Evolutionary conservation across 2,113 vertebrate species (phyloP), one percentile per base, ranked within the genome.

Genomic region (Atherinomorus stipes): DNA sequence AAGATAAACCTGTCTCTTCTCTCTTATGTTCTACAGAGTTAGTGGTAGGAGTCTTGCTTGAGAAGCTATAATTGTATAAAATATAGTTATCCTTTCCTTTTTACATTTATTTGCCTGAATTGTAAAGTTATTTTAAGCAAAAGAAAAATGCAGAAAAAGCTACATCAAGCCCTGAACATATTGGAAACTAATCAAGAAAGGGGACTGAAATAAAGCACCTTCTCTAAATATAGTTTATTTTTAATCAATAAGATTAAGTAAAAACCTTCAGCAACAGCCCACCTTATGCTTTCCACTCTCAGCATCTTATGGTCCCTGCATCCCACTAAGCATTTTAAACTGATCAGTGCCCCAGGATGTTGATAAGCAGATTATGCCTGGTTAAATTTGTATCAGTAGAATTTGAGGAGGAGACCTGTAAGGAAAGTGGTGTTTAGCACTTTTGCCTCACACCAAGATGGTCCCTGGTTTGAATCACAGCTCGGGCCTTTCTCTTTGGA

Each of bases 301-400:
- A 87, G 78, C 83, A 86, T 91, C 85, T 91, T 88, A 65, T 84
- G 73, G 74, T 80, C 87, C 87, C 92, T 93, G 91, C 81, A 85
- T 91, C 70, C 31, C 62, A 75, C 93, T 95, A 96, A 94, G 92
- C 79, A 91, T 90, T 94, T 84, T 84, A 88, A 85, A 90, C 88
- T 84, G 78, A 94, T 92, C 88, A 76, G 91, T 92, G 93, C 90
- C 89, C 83, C 85, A 72, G 85, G 92, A 92, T 86, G 90, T 81
- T 47, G 76, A 92, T 94, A 95, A 95, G 92, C 75, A 96, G 93
- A 94, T 95, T 95, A 96, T 89, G 42, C 68, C 90, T 93, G 93
- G 95, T 96, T 95, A 94, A 95, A 94, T 88, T 92, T 79, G 84
- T 94, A 92, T 95, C 92, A 92, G 89, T 90, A 90, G 91, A 92